These are phyloP conservation scores for Mayetiola destructor DNA, from an alignment of 2,888 invertebrate species.

Conservation along the genomic window DNA sequence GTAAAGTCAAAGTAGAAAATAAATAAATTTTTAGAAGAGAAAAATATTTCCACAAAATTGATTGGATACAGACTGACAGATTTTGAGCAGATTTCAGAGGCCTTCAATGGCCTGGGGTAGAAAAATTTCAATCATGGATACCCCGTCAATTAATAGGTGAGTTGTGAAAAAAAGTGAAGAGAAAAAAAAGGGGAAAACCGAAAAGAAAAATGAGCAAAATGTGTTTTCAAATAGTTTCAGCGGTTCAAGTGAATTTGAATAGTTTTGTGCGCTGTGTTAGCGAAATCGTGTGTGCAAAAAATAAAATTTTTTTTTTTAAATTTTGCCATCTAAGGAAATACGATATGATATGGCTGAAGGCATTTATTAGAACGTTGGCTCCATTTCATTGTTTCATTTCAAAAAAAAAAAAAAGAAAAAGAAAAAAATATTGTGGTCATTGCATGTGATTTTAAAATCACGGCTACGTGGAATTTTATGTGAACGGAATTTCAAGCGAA, in stretches of 20 bases:
- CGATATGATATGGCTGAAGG: no score
- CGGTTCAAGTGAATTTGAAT: no score
- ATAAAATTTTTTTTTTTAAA: neutral
- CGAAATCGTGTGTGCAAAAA: neutral
- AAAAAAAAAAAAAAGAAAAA: no score
- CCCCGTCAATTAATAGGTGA: neutral
- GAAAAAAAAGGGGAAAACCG: neutral
- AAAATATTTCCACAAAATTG: neutral
- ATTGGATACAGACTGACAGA: neutral
- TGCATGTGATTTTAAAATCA: no score
- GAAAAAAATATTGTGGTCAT: no score
- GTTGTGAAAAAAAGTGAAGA: neutral
- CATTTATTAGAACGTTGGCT: no score
- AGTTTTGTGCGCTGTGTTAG: neutral
- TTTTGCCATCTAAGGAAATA: no score
- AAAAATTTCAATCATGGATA: neutral
- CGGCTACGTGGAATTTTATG: no score
- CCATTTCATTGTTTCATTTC: no score
- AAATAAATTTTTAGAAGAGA: neutral
- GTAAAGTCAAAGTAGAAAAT: neutral
- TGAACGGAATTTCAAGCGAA: no score
- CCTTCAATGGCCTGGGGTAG: slow-evolving; percentile 9
- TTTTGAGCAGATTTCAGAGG: neutral
- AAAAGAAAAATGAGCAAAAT: no score
- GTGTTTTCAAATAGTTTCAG: no score